Evolutionary conservation across 2,797 vertebrate species (phyloP), one percentile per base, ranked within the genome.

Genomic region (Sciaenops ocellatus): DNA sequence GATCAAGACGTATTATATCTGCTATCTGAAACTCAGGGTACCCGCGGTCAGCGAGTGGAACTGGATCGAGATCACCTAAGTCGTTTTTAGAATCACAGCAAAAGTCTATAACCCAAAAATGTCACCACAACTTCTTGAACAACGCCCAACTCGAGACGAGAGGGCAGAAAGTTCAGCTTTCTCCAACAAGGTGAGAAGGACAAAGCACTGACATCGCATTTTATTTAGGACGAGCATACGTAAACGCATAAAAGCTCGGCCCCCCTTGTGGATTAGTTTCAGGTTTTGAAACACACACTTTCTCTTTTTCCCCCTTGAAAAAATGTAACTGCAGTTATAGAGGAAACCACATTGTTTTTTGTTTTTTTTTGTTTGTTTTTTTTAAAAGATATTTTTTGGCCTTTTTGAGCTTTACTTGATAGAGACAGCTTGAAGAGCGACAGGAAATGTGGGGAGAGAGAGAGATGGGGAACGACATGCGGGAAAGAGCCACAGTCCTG

Each of bases 41-140:
- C 12, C 10, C 2, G 1, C 26, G 57, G 64, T 69, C 63, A 18
- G 38, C 4, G 26, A 26, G 42, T 16, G 15, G 47, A 63, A 72
- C 24, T 69, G 72, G 63, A 70, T 63, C 3, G 3, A 2, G 3
- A 28, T 30, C 22, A 1, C 22, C 16, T 11, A 24, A 71, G 59
- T 73, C 1, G 52, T 73, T 78, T 85, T 83, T 78, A 82, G 74
- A 52, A 16, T 24, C 62, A 15, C 17, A 4, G 68, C 50, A 65
- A 38, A 67, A 59, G 70, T 66, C 30, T 30, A 13, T 72, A 85
- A 69, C 76, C 83, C 73, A 54, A 50, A 86, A 83, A 70, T 68
- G 82, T 81, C 84, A 78, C 0, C 22, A 24, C 12, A 16, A 59
- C n/a, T 44, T 69, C 48, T 71, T 38, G 8, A 59, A 30, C 3